Conservation (phyloP, 2,888 invertebrate species). For the Coenonympha glycerion region DNA sequence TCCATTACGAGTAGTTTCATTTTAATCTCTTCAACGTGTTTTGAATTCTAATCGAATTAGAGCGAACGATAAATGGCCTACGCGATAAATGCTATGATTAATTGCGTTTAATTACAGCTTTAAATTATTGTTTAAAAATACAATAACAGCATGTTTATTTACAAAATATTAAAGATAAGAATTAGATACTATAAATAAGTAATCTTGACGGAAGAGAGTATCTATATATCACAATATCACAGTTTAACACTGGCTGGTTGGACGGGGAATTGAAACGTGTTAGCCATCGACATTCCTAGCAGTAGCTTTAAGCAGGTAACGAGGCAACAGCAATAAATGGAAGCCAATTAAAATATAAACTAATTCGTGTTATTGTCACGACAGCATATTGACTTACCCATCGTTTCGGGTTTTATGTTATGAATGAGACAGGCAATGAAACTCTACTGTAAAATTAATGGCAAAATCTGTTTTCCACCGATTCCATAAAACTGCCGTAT, state of each 20-base stretch:
- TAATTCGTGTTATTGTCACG: slow-evolving; percentile 22
- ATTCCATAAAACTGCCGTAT: too few relatives aligned
- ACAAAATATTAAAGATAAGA: neutral
- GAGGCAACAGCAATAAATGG: slow-evolving; percentile 33
- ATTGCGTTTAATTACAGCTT: neutral
- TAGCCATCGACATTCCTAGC: too few relatives aligned
- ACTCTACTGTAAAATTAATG: too few relatives aligned
- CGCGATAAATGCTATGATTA: neutral
- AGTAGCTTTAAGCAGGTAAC: too few relatives aligned
- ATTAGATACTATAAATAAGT: too few relatives aligned
- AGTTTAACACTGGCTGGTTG: too few relatives aligned
- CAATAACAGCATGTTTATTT: neutral
- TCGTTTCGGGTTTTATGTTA: neutral
- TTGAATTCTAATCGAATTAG: slow-evolving; percentile 51
- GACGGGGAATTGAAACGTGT: neutral
- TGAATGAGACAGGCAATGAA: neutral
- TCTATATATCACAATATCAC: too few relatives aligned
- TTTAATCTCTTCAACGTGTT: slow-evolving; percentile 48
- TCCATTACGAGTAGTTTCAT: slow-evolving; percentile 48
- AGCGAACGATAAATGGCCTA: slow-evolving; percentile 33
- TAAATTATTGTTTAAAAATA: neutral
- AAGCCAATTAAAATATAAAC: slow-evolving; percentile 41
- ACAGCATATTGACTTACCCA: slow-evolving; percentile 12
- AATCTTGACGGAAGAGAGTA: too few relatives aligned
- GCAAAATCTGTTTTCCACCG: too few relatives aligned